phyloP scores from a whole-genome alignment of 2,888 invertebrate species.

The Nomada flava region DNA sequence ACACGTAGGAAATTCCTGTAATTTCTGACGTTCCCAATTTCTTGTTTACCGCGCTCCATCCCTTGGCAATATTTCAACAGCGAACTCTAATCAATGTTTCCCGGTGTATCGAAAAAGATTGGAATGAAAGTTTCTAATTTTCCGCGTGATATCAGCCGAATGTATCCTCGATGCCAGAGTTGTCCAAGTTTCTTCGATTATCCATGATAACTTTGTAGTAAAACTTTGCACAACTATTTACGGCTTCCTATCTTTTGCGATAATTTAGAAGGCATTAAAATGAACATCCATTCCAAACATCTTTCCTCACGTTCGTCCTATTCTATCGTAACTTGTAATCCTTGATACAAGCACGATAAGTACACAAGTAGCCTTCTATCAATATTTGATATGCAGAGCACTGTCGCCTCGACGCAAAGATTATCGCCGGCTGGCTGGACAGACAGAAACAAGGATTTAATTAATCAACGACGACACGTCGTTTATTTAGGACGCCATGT shows the following conservation, averaged over 20 bases:
- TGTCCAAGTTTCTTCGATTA: constrained; percentile 36
- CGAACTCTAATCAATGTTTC: constrained; percentile 48
- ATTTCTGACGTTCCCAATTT: constrained; percentile 3
- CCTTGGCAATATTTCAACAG: constrained; percentile 45
- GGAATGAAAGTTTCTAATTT: constrained; percentile 48
- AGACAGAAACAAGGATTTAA: constrained; percentile 15
- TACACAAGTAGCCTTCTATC: neutral
- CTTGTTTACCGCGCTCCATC: constrained; percentile 21
- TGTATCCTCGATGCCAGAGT: neutral
- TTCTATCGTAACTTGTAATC: no score
- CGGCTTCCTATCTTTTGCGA: neutral
- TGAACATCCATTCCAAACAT: no score
- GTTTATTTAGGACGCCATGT: constrained; percentile 31
- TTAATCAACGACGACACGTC: constrained; percentile 34
- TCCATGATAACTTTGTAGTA: constrained; percentile 18
- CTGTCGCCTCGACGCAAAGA: neutral
- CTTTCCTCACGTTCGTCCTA: no score
- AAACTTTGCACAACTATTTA: constrained; percentile 24
- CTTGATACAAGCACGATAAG: neutral
- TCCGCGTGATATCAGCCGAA: constrained; percentile 38
- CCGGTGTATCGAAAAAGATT: constrained; percentile 45
- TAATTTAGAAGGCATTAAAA: neutral
- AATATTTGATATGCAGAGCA: constrained; percentile 6
- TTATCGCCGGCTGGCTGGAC: neutral
- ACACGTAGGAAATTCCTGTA: constrained; percentile 1